Percentiles rank a stretch among this genome's conserved stretches.
Evolutionary conservation across 1,140 invertebrate species (phyloP).

Genomic region (Diploscapter pachys): DNA sequence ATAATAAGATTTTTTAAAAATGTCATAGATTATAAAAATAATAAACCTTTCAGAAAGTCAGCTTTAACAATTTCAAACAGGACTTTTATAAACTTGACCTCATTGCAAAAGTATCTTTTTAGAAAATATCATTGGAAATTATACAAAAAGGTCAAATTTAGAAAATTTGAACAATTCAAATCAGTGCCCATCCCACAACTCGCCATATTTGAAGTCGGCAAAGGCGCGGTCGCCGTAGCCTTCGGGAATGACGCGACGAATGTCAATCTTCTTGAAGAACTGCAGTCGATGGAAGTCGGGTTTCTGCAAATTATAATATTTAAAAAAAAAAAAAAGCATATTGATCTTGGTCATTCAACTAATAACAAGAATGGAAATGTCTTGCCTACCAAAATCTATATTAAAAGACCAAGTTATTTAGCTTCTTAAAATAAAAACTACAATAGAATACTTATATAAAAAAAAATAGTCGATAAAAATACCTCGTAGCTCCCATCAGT

Average conservation of each 20-base stretch:
- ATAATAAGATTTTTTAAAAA: too few relatives aligned
- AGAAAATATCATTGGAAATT: too few relatives aligned
- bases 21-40: too few relatives aligned
- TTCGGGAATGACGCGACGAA: slow-evolving; percentile 47
- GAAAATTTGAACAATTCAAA: too few relatives aligned
- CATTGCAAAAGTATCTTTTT: too few relatives aligned
- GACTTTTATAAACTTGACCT: too few relatives aligned
- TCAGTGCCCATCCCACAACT: slow-evolving; percentile 43
- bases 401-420: background rate
- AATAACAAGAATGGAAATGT: background rate
- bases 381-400: background rate
- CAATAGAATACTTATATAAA: background rate
- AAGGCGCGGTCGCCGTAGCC: slow-evolving; percentile 51
- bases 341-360: background rate
- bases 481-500: slow-evolving; percentile 51
- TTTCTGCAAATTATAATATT: slow-evolving; percentile 20
- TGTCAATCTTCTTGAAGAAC: slow-evolving; percentile 47
- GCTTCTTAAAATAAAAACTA: background rate
- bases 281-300: slow-evolving; percentile 63
- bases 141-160: too few relatives aligned
- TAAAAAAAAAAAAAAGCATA: too few relatives aligned
- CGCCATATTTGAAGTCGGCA: slow-evolving; percentile 53
- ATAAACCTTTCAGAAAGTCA: too few relatives aligned
- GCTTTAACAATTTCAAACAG: too few relatives aligned
- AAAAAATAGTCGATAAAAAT: background rate